Conservation (phyloP, 2,113 vertebrate species). For the Thomomys bottae region DNA sequence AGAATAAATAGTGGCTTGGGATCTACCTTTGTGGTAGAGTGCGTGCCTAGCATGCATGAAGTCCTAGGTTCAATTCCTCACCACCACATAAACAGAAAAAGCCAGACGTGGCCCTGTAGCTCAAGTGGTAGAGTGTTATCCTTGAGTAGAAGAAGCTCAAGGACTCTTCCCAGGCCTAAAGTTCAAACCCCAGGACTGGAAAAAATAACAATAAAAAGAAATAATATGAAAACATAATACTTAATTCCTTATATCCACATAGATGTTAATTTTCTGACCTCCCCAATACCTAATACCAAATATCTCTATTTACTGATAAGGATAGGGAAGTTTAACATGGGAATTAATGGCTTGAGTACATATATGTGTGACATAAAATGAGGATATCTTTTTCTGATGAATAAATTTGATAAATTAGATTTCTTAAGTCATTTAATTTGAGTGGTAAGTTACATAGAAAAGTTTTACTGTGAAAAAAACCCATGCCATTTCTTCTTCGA, state of each 20-base stretch:
- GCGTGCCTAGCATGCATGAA: too few species aligned
- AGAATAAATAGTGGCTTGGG: too few species aligned
- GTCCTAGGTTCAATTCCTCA: too few species aligned
- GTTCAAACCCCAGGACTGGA: too few species aligned
- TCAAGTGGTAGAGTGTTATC: too few species aligned
- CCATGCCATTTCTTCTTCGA: neutral
- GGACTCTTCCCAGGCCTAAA: too few species aligned
- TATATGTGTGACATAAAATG: neutral
- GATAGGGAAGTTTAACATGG: neutral
- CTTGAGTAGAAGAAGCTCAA: too few species aligned
- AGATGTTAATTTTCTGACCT: constrained; percentile 7
- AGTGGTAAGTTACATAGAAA: neutral
- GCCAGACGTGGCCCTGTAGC: too few species aligned
- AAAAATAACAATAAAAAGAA: too few species aligned
- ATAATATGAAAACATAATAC: neutral
- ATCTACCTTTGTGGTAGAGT: too few species aligned
- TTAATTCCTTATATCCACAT: neutral
- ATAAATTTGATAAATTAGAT: neutral
- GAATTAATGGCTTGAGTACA: neutral
- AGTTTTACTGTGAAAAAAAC: neutral
- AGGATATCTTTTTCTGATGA: neutral
- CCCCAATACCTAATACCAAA: neutral
- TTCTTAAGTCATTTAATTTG: neutral
- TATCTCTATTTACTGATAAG: neutral
- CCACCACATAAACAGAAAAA: too few species aligned